Percentiles rank a stretch among this genome's conserved stretches.
phyloP scores from a whole-genome alignment of 2,113 vertebrate genomes.

The Charadrius vociferus region DNA sequence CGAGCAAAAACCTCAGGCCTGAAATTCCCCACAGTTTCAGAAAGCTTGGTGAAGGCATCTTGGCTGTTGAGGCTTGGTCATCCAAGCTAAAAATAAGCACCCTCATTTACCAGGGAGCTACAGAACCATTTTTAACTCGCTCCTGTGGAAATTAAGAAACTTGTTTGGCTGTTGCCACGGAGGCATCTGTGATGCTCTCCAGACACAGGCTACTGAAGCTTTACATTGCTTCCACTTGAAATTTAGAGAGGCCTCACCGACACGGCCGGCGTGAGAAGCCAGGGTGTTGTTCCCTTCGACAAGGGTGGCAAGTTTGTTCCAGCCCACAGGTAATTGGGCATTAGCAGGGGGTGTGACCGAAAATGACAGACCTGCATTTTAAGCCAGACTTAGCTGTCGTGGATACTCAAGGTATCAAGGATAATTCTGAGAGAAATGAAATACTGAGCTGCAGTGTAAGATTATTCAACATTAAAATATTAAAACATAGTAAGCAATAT shows the following conservation, averaged over 20 bases:
- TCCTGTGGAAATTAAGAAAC: neutral
- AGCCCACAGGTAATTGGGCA: neutral
- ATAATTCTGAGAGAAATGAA: neutral
- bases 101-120: neutral
- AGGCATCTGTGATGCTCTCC: neutral
- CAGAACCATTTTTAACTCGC: neutral
- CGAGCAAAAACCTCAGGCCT: neutral
- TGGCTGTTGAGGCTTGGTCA: neutral
- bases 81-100: neutral
- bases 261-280: rapidly evolving
- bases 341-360: neutral
- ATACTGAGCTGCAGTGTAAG: neutral
- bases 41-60: neutral
- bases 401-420: neutral
- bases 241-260: neutral
- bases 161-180: neutral
- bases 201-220: neutral
- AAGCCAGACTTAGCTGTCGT: neutral
- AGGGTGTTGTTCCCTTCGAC: neutral
- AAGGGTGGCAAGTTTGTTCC: neutral
- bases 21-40: neutral
- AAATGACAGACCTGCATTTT: neutral
- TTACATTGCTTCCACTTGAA: neutral
- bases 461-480: neutral
- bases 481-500: neutral